These are phyloP conservation scores for Sesamia inferens DNA, from an alignment of 2,888 invertebrate species.

Conservation along the genomic window DNA sequence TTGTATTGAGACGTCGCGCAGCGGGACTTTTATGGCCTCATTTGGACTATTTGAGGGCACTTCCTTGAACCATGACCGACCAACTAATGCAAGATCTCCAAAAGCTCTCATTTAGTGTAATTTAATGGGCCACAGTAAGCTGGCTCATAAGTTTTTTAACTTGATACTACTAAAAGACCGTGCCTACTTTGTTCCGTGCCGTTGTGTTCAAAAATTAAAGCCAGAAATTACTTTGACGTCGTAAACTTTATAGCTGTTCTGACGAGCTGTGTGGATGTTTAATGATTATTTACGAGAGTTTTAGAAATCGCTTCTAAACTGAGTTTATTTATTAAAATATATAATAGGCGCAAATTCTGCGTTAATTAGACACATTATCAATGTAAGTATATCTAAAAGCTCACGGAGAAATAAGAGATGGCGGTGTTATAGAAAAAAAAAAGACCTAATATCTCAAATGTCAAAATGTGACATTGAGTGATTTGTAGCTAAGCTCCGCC, in stretches of 20 bases:
- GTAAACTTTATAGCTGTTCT: constrained; percentile 83
- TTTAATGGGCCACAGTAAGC: constrained; percentile 62
- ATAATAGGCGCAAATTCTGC: constrained; percentile 8
- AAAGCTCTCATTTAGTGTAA: constrained; percentile 51
- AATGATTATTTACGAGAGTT: constrained; percentile 70
- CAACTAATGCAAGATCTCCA: constrained; percentile 69
- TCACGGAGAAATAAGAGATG: constrained; percentile 82
- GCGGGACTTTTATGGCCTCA: constrained; percentile 85
- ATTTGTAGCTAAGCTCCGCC: constrained; percentile 91
- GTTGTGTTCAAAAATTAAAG: constrained; percentile 79
- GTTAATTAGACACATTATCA: constrained; percentile 57
- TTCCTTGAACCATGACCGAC: constrained; percentile 83
- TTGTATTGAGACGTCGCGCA: constrained; percentile 83
- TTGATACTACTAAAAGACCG: constrained; percentile 68
- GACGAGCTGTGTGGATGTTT: constrained; percentile 81
- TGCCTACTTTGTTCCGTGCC: constrained; percentile 69
- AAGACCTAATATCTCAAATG: constrained; percentile 91
- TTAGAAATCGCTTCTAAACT: constrained; percentile 15
- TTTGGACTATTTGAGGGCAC: constrained; percentile 84
- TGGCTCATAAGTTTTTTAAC: constrained; percentile 71
- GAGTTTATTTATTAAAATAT: constrained; percentile 26
- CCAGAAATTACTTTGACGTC: constrained; percentile 77
- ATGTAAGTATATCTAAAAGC: constrained; percentile 60
- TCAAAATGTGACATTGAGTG: constrained; percentile 91
- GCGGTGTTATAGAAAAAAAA: constrained; percentile 88